Conservation (phyloP, 2,113 vertebrate genomes). For the Salvelinus fontinalis region DNA sequence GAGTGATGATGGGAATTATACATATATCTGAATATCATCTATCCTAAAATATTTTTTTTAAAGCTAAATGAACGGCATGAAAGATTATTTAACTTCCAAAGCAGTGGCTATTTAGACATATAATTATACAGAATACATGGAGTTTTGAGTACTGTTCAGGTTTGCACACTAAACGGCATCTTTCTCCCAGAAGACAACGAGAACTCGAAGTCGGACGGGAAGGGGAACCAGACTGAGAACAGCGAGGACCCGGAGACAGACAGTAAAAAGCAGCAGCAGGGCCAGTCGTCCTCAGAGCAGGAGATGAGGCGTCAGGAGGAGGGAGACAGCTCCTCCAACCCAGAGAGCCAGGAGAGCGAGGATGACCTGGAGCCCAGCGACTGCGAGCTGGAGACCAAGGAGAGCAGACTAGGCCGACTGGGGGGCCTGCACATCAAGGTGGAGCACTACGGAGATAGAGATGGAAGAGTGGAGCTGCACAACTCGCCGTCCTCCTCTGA, state of each 20-base stretch:
- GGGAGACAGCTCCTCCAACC: constrained; percentile 93
- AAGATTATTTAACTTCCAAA: neutral
- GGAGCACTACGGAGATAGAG: constrained; percentile 91
- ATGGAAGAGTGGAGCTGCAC: constrained; percentile 81
- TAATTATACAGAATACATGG: neutral
- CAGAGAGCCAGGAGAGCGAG: constrained; percentile 94
- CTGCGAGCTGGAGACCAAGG: constrained; percentile 81
- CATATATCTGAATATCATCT: neutral
- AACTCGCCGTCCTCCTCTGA: constrained; percentile 81
- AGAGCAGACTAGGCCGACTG: constrained; percentile 77
- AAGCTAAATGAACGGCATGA: neutral
- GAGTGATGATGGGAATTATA: neutral
- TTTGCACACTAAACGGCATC: neutral
- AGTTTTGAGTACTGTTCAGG: neutral
- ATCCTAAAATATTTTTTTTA: neutral
- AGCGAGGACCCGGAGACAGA: constrained; percentile 88
- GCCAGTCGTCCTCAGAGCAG: constrained; percentile 78
- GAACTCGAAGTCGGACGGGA: constrained; percentile 91
- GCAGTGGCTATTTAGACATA: neutral
- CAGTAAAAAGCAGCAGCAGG: constrained; percentile 83
- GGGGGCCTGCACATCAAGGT: constrained; percentile 97
- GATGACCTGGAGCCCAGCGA: constrained; percentile 95
- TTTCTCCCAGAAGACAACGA: constrained; percentile 85
- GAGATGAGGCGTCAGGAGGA: constrained; percentile 93
- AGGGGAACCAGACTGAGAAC: constrained; percentile 90